phyloP scores from a whole-genome alignment of 92 coral and sea anemone genomes.

The Zoanthus sociatus region DNA sequence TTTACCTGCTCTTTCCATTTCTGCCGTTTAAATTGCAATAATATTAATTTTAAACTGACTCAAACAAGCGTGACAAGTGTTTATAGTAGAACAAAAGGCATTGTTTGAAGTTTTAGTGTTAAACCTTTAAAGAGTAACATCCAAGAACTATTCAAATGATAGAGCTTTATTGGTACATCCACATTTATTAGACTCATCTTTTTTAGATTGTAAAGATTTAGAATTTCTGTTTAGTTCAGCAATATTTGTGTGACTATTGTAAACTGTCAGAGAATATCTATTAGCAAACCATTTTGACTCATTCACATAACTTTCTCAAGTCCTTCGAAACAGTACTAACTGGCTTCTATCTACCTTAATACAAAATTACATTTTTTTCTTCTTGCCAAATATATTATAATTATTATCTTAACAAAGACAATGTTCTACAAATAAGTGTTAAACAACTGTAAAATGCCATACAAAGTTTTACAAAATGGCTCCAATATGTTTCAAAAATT shows the following conservation, averaged over 20 bases:
- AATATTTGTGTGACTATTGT: neutral
- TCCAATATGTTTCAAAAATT: conserved; percentile 69
- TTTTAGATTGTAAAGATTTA: neutral
- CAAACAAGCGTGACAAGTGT: too few species aligned
- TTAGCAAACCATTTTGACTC: neutral
- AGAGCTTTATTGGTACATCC: neutral
- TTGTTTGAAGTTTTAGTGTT: too few species aligned
- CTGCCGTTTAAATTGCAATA: too few species aligned
- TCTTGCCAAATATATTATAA: conserved; percentile 42
- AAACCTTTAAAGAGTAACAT: too few species aligned
- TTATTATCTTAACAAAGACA: conserved; percentile 77
- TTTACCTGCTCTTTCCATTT: too few species aligned
- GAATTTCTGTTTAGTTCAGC: neutral
- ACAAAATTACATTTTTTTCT: conserved; percentile 33
- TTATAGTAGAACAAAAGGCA: too few species aligned
- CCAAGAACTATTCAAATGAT: too few species aligned
- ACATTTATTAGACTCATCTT: neutral
- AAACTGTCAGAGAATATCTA: neutral
- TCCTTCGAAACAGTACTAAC: neutral
- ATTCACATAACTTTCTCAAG: neutral
- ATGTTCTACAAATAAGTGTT: conserved; percentile 45
- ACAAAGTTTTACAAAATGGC: conserved; percentile 60
- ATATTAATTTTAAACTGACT: too few species aligned
- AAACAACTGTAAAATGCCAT: conserved; percentile 61
- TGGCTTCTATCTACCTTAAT: conserved; percentile 8